Conservation (phyloP, 1,140 invertebrate genomes). For the Globodera rostochiensis region DNA sequence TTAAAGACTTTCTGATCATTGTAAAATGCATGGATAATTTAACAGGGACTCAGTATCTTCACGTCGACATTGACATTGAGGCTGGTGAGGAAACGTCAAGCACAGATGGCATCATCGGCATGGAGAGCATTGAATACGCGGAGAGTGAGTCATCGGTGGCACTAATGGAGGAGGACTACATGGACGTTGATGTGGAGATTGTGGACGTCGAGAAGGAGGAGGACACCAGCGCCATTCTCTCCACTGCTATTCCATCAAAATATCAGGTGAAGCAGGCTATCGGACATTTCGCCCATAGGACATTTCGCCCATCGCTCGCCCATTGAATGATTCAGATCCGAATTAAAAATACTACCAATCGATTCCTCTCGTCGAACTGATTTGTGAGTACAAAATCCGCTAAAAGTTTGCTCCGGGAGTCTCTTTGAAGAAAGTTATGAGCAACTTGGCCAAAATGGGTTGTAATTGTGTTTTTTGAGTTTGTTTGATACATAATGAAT, state of each 20-base stretch:
- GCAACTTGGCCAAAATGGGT: no score
- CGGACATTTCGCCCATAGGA: no score
- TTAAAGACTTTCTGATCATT: background rate
- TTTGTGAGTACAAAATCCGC: no score
- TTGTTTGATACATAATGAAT: no score
- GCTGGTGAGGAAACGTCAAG: constrained; percentile 41
- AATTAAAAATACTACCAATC: no score
- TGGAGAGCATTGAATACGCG: constrained; percentile 36
- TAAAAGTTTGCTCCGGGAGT: no score
- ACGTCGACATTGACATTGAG: constrained; percentile 42
- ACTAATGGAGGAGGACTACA: constrained; percentile 33
- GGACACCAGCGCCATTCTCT: constrained; percentile 31
- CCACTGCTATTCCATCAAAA: constrained; percentile 19
- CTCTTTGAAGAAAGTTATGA: no score
- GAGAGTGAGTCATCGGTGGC: constrained; percentile 37
- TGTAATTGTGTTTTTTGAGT: no score
- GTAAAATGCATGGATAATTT: background rate
- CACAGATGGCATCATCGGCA: constrained; percentile 38
- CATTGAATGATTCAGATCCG: no score
- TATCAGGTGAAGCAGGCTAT: constrained; percentile 18
- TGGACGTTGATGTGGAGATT: constrained; percentile 39
- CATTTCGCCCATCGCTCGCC: no score
- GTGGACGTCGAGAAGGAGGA: constrained; percentile 33
- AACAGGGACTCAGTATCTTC: constrained; percentile 37
- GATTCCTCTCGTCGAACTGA: no score